Evolutionary conservation across 2,888 invertebrate species (phyloP).

Genomic region (Coleophora flavipennella): DNA sequence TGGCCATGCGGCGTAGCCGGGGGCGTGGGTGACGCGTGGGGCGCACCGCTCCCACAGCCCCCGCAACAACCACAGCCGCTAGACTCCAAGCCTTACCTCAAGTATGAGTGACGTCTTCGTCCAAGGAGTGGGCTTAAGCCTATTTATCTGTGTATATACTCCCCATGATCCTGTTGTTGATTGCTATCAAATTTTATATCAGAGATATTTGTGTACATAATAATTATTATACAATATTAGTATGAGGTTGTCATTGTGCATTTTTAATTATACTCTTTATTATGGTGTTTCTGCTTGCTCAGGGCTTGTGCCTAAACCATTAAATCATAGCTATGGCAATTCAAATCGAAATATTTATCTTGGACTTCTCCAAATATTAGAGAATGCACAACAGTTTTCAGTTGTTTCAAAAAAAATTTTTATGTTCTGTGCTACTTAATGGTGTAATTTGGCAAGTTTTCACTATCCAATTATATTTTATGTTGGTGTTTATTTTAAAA

Average conservation of each 20-base stretch:
- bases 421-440: too few species aligned
- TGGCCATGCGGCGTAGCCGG: slow-evolving; percentile 19
- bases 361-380: too few species aligned
- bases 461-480: too few species aligned
- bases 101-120: slow-evolving; percentile 49
- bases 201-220: slow-evolving; percentile 19
- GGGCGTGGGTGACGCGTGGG: slow-evolving; percentile 30
- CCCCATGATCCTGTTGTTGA: slow-evolving; percentile 16
- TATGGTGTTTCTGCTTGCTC: too few species aligned
- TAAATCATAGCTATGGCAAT: too few species aligned
- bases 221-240: slow-evolving; percentile 41
- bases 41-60: slow-evolving; percentile 22
- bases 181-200: slow-evolving; percentile 34
- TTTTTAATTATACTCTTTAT: background rate
- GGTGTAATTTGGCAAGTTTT: too few species aligned
- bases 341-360: too few species aligned
- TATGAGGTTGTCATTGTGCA: slow-evolving; percentile 26
- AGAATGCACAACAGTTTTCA: too few species aligned
- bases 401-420: too few species aligned
- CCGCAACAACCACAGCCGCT: slow-evolving; percentile 18
- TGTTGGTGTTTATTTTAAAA: too few species aligned
- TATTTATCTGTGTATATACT: slow-evolving; percentile 9
- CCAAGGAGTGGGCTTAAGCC: background rate
- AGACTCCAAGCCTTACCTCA: slow-evolving; percentile 62
- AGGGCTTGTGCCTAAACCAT: too few species aligned